These are phyloP conservation scores for Cylindroiulus punctatus DNA, from an alignment of 2,888 invertebrate genomes.

Conservation along the genomic window DNA sequence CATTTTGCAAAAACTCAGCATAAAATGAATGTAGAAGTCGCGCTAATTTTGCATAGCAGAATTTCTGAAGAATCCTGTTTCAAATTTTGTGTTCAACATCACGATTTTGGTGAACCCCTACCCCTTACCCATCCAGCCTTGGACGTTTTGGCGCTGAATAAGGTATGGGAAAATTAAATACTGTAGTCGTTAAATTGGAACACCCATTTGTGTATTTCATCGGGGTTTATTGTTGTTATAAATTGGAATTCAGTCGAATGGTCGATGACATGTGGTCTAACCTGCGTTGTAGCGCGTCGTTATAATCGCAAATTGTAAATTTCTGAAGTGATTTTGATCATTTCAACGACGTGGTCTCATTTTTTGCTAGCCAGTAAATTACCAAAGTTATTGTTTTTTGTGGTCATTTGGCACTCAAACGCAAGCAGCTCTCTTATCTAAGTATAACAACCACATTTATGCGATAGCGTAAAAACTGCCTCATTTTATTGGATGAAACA, in stretches of 20 bases:
- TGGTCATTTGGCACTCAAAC: background rate
- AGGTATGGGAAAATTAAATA: background rate
- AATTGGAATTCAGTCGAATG: background rate
- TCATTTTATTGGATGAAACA: background rate
- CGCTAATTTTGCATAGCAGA: no score
- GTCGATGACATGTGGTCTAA: background rate
- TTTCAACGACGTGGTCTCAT: background rate
- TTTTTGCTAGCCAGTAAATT: constrained; percentile 34
- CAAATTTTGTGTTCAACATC: no score
- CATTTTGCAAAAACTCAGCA: no score
- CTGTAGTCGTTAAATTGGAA: background rate
- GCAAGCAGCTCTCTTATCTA: background rate
- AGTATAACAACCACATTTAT: constrained; percentile 6
- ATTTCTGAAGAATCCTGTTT: no score
- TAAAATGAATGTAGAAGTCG: no score
- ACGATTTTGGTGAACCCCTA: no score
- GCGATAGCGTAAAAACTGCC: background rate
- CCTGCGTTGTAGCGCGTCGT: background rate
- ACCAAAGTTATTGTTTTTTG: background rate
- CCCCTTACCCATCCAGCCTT: no score
- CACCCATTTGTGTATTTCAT: background rate
- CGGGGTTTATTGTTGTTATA: background rate
- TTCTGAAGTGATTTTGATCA: background rate
- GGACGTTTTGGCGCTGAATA: background rate
- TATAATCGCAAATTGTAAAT: constrained; percentile 15